Evolutionary conservation across 2,888 invertebrate genomes (phyloP), one percentile per base, ranked within the genome.

Genomic region (Auanema sp.): DNA sequence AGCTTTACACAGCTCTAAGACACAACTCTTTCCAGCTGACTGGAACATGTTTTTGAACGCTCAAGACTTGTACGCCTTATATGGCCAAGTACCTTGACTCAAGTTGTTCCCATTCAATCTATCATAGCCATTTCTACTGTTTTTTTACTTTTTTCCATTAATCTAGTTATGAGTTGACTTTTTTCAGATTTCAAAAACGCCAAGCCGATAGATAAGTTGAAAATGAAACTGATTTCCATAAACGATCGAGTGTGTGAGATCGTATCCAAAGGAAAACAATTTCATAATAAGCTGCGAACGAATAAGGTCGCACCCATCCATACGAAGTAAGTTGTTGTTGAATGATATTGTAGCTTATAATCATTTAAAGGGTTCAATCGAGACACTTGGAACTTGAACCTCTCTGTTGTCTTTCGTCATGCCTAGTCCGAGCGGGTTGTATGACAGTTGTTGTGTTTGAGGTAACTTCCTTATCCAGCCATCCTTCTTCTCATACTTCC

Each of bases 361-460:
- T 40, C 25, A 16, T 11, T 40, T 11, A 18, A 16, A 81, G 81
- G 73, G 76, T 81, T 40, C 77, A 76, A 66, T 68, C 72, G 21
- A 72, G 81, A 14, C 81, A 82, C 60, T 60, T 81, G 52, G 79
- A 80, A 64, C 66, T 81, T 12, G 81, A 81, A 57, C 81, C 81
- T 1, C 69, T 81, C 2, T 81, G 81, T 58, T 82, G 81, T 60
- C 60, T 80, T 4, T 78, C 78, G 0, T 81, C 81, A 11, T 82
- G 80, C 61, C 68, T 81, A 8, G 79, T 81, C 1, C 69, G 81
- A n/a, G 78, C 77, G 8, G 81, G 81, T 1, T 82, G 81, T 59
- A 75, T 69, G 50, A 73, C 80, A 21, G 75, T 81, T 12, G 68
- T 80, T 24, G 75, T 76, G 8, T 78, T 78, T 64, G 77, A 81